Base-by-base conservation (phyloP, 2,888 invertebrate species). In the Dryococelus australis region DNA sequence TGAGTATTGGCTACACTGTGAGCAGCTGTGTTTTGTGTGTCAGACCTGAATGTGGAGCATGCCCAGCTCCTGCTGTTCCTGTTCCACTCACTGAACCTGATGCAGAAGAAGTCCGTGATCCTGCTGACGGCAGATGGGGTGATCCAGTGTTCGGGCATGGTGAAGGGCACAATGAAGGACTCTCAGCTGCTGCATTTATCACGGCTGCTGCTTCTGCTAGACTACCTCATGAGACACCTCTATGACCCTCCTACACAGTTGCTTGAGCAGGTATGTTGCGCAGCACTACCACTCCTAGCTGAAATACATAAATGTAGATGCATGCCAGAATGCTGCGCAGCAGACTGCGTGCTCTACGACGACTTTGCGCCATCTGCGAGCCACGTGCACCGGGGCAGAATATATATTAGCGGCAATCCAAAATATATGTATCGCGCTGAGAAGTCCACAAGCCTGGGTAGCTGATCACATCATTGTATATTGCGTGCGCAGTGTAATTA, bases 51-150 rank as follows among this genome's bases (percentile, higher is more conserved):
- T 92, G 98, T 99, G 86, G 99, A 99, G 92, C 99, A 99, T 92
- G 97, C 98, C 0, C 99, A 99, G 92, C 94, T 99, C 78, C 93
- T 99, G 89, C 94, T 99, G 13, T 99, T 99, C 92, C 93, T 99
- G 20, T 99, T 99, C 93, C 99, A 99, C 92, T 98, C 98, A 0
- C 93, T 99, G 88, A 98, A 98, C 90, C 93, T 99, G 89, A 98
- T 98, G 97, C 98, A 99, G 93, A 99, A 99, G 93, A 99, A 99
- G 92, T 97, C 97, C 2, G 97, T 99, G 0, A 94, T 99, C 78
- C 94, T 99, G 13, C 94, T 97, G 90, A 96, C 97, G 53, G 96
- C 97, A 2, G 96, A 97, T 89, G 97, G 95, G 8, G 94, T 96
- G 9, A 94, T 96, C 87, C 93, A 95, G 87, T 95, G 95, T 90